These are phyloP conservation scores for Probosciger aterrimus DNA, from an alignment of 2,113 vertebrate genomes.

Conservation along the genomic window DNA sequence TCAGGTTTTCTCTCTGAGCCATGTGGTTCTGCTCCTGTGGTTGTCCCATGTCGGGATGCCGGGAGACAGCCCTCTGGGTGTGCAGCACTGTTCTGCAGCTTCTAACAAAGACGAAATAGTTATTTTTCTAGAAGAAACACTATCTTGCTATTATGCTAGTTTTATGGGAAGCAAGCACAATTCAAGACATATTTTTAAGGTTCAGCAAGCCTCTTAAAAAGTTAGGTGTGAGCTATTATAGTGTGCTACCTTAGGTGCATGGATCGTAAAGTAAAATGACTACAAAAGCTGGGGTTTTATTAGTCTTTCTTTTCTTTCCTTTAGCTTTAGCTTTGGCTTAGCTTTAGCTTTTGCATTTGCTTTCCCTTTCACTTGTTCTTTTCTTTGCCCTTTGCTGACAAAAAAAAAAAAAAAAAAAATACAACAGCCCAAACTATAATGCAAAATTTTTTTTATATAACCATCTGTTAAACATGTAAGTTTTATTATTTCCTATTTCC, in stretches of 20 bases:
- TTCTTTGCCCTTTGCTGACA: background rate
- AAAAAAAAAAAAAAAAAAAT: background rate
- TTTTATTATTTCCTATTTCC: background rate
- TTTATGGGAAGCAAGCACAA: background rate
- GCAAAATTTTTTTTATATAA: background rate
- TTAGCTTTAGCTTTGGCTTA: background rate
- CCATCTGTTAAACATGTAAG: background rate
- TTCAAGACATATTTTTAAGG: background rate
- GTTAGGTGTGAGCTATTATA: background rate
- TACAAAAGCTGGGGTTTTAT: background rate
- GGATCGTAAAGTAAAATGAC: background rate
- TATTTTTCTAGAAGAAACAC: background rate
- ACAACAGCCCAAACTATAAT: background rate
- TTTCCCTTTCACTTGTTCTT: background rate
- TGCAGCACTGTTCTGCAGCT: rapidly evolving
- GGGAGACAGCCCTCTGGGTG: too few species aligned
- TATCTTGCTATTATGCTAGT: background rate
- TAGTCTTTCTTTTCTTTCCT: background rate
- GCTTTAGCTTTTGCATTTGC: background rate
- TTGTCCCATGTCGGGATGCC: rapidly evolving
- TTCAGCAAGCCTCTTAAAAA: background rate
- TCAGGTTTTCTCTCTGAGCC: rapidly evolving
- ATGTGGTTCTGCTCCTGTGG: rapidly evolving
- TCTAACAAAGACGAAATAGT: background rate
- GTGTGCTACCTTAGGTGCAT: background rate